Base-by-base conservation (phyloP, 2,113 vertebrate species). In the Dasyornis broadbenti region DNA sequence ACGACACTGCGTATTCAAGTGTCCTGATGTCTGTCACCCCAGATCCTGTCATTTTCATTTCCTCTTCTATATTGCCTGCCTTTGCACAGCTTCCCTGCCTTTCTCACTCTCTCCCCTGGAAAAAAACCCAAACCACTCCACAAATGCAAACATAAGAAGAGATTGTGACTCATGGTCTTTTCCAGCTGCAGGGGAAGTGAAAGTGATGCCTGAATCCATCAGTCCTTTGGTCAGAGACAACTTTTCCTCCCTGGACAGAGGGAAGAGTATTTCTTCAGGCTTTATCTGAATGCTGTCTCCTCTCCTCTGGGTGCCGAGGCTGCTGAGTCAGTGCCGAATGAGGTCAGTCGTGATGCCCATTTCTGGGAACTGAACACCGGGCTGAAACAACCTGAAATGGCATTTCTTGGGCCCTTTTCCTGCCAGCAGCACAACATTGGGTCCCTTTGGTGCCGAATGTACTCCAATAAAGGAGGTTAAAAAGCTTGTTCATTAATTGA, bases 391-490 rank as follows among this genome's bases (percentile, higher is more conserved):
- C 96, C 95, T 64, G 92, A 97, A 98, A 96, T 84, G 88, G 85
- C 86, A 93, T 94, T 86, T 28, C 95, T 66, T 84, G 97, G 96
- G 93, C 88, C 78, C 82, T 94, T 95, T 94, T 96, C 63, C 86
- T 97, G 97, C 96, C 97, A 97, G 95, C 96, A 97, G 89, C 95
- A 89, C 94, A 93, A 89, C 96, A 70, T 60, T 0, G 2, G 39
- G 87, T 97, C 97, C 97, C 98, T 71, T 84, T 16, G 87, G 97
- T 96, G 94, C 96, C 63, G 35, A 87, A 95, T 92, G 97, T 90
- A 79, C 95, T 97, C 96, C 96, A 97, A 97, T 97, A 98, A 98
- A 98, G 96, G 97, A 98, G 98, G 98, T 98, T 98, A 98, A 98
- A 97, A 97, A 98, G 95, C 96, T 84, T 60, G 96, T 93, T 94